Evolutionary conservation across 37 sponge, comb jelly and placozoan genomes (phyloP).

Genomic region (Cliona cf. orientalis): DNA sequence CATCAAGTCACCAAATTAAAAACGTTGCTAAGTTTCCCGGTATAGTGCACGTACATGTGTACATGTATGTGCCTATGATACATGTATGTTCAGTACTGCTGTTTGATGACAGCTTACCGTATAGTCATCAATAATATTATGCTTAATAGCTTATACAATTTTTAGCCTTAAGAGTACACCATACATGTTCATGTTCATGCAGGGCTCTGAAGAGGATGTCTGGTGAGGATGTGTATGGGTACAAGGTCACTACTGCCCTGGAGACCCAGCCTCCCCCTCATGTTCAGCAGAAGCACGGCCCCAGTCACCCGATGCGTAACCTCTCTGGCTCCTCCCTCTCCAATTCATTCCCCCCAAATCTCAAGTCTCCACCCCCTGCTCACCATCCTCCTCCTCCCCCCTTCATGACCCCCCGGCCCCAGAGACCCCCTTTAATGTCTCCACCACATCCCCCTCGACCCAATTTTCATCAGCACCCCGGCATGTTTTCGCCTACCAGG

Average conservation of each 20-base stretch:
- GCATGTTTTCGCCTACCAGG: too few species aligned
- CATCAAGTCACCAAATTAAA: too few species aligned
- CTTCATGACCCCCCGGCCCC: neutral
- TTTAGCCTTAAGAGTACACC: neutral
- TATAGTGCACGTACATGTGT: too few species aligned
- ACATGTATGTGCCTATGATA: too few species aligned
- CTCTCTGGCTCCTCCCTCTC: constrained; percentile 6
- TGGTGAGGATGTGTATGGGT: constrained; percentile 79
- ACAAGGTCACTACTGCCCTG: constrained; percentile 39
- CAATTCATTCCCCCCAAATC: constrained; percentile 18
- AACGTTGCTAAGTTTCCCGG: too few species aligned
- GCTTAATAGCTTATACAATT: too few species aligned
- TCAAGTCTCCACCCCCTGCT: neutral
- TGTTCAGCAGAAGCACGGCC: neutral
- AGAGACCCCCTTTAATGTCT: neutral
- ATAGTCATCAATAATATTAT: too few species aligned
- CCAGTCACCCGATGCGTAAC: neutral
- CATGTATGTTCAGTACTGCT: too few species aligned
- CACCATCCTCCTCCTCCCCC: neutral
- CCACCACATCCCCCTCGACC: neutral
- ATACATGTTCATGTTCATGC: neutral
- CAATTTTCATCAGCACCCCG: neutral
- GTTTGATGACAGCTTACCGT: too few species aligned
- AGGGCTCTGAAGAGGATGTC: constrained; percentile 81
- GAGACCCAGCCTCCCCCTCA: constrained; percentile 17